phyloP scores from a whole-genome alignment of 2,113 vertebrate species.

The Gymnorhina tibicen region DNA sequence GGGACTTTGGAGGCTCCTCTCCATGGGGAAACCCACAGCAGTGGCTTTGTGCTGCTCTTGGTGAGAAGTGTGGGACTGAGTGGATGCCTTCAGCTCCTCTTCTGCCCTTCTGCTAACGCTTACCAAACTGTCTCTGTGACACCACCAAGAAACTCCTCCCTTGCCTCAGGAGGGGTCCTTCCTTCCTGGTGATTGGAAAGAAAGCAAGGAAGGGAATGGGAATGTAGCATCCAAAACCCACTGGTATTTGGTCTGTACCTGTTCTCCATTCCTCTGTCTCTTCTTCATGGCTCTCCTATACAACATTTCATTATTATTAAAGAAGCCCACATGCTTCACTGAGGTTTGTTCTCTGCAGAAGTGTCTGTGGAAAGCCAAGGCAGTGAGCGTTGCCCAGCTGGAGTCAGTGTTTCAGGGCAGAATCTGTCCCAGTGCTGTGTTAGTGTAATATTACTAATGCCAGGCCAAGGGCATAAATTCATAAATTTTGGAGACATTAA shows the following conservation, averaged over 20 bases:
- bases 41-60: not conserved
- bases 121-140: not conserved
- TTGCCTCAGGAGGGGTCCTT: not conserved
- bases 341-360: not conserved
- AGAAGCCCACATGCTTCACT: not conserved
- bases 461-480: not conserved
- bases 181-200: not conserved
- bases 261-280: not conserved
- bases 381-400: accelerated
- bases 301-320: not conserved
- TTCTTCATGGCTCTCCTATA: accelerated
- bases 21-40: accelerated
- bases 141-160: not conserved
- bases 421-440: not conserved
- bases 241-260: not conserved
- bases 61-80: not conserved
- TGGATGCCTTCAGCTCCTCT: not conserved
- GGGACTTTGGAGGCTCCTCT: not conserved
- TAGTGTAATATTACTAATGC: not conserved
- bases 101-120: accelerated
- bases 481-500: not conserved
- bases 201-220: not conserved
- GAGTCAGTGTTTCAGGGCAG: not conserved
- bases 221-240: accelerated
- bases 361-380: not conserved